Evolutionary conservation across 2,888 invertebrate species (phyloP).

Genomic region (Atrina japonica): DNA sequence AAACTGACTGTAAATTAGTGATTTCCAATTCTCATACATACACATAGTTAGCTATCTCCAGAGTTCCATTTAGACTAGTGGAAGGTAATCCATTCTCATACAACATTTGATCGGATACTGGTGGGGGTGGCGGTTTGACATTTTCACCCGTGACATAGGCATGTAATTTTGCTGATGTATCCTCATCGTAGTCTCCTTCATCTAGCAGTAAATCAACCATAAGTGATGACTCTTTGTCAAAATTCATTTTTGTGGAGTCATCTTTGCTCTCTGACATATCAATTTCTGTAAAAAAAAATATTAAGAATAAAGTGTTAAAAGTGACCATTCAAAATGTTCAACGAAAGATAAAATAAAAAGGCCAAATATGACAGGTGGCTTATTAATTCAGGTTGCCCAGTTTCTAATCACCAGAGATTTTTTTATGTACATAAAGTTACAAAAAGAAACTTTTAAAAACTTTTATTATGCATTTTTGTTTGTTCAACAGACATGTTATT

Average conservation of each 20-base stretch:
- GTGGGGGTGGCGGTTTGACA: slow-evolving; percentile 46
- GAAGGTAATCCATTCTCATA: slow-evolving; percentile 39
- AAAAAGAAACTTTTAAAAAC: no score
- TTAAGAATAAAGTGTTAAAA: no score
- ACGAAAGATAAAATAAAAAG: no score
- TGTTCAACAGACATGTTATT: no score
- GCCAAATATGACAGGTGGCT: no score
- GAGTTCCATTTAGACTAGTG: slow-evolving; percentile 49
- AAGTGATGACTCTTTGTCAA: slow-evolving; percentile 71
- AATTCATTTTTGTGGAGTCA: slow-evolving; percentile 52
- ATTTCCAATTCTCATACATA: no score
- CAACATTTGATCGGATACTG: slow-evolving; percentile 45
- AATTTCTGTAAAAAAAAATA: slow-evolving; percentile 19
- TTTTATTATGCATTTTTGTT: no score
- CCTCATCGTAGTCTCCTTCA: slow-evolving; percentile 67
- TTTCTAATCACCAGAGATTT: no score
- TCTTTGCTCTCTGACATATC: slow-evolving; percentile 53
- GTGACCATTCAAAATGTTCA: no score
- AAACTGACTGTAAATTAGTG: no score
- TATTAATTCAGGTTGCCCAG: no score
- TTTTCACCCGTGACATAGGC: slow-evolving; percentile 63
- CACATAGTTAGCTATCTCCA: slow-evolving; percentile 38
- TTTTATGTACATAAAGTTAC: no score
- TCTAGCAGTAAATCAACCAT: slow-evolving; percentile 74
- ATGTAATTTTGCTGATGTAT: slow-evolving; percentile 63